Base-by-base conservation (phyloP, 2,888 invertebrate genomes). In the Cataglyphis rosenhaueri region DNA sequence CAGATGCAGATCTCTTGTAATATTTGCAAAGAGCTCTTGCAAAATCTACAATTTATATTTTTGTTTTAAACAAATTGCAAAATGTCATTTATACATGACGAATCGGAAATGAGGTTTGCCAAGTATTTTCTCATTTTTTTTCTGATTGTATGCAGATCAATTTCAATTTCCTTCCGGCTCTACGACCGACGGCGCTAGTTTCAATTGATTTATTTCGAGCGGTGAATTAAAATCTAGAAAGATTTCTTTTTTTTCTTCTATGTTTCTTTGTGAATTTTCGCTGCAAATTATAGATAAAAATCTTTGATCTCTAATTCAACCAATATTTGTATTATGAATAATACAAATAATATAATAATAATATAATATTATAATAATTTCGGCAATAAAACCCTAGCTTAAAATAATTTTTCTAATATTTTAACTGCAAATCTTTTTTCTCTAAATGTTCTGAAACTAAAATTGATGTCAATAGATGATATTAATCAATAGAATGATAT, bases 151-250 rank as follows among this genome's bases (percentile, higher is more conserved):
- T 55, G 38, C 44, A 25, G 75, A 65, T 65, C 75, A 52, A 59
- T 76, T 76, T 76, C 55, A 76, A 76, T 76, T 76, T 76, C 55
- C 66, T 66, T 8, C 18, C 29, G 52, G 65, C 44, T 21, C 35
- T n/a, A 75, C 55, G n/a, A 38, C 62, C 55, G 75, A 76, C 35
- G 25, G 66, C 52, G 55, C 25, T 35, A 41, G 52, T 76, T 76
- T 55, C 21, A 12, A 38, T 55, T 12, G 15, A 12, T 38, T 76
- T 66, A 76, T 76, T 66, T 55, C 15, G 15, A 55, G 9, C 9
- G 3, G 2, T 12, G 38, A 76, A 66, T 76, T 76, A 65, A 65
- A 76, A 15, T 15, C 4, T 21, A 21, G 18, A 25, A 52, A 25
- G 29, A n/a, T 25, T 35, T 29, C 0, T 52, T 65, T 21, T 48